These are phyloP conservation scores for Rhea americana DNA, from an alignment of 2,113 vertebrate species.

Conservation along the genomic window DNA sequence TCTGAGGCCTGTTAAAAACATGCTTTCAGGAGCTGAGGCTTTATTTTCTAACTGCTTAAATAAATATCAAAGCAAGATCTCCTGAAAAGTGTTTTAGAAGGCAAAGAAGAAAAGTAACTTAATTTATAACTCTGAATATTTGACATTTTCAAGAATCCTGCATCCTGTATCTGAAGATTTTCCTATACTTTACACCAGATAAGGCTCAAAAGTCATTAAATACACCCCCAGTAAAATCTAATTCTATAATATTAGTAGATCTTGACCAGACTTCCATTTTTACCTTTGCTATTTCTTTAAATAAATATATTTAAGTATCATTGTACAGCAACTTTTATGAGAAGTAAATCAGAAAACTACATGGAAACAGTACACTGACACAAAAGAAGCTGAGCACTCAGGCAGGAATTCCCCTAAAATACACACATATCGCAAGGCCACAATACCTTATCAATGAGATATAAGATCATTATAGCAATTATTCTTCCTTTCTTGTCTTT, in stretches of 20 bases:
- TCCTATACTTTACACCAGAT: not conserved
- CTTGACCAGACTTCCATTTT: not conserved
- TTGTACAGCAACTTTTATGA: not conserved
- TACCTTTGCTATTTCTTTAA: not conserved
- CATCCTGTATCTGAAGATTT: not conserved
- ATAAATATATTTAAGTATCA: not conserved
- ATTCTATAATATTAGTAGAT: not conserved
- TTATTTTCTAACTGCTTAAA: constrained; percentile 9
- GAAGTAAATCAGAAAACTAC: not conserved
- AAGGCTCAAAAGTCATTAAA: not conserved
- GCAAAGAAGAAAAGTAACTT: not conserved
- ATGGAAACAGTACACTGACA: not conserved
- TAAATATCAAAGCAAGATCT: not conserved
- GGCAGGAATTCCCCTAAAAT: not conserved
- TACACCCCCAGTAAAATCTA: not conserved
- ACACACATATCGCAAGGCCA: not conserved
- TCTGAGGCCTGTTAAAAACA: not conserved
- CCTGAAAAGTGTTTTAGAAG: not conserved
- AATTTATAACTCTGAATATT: not conserved
- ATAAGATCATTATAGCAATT: not conserved
- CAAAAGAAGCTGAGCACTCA: not conserved
- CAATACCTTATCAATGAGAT: not conserved
- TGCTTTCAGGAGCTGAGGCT: not conserved
- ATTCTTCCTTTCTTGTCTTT: not conserved
- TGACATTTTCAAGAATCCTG: not conserved